These are phyloP conservation scores for Drosophila infuscata DNA, from an alignment of 2,888 invertebrate species.

Conservation along the genomic window DNA sequence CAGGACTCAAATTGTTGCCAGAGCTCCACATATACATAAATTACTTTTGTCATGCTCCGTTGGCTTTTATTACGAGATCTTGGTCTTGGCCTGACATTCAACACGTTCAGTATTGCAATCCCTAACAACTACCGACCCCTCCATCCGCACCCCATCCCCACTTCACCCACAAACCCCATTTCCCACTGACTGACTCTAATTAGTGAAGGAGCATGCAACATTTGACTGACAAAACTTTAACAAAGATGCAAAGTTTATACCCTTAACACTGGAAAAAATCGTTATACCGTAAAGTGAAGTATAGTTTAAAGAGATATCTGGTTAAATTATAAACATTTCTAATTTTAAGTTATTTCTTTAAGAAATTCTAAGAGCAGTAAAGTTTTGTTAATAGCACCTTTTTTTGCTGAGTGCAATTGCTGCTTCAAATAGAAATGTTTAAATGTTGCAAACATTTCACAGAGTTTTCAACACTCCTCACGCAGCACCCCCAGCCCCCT, in stretches of 20 bases:
- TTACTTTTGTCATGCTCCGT: constrained; percentile 77
- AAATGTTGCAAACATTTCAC: constrained; percentile 49
- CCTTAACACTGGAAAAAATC: constrained; percentile 3
- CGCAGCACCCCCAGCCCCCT: background rate
- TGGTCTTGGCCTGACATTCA: constrained; percentile 69
- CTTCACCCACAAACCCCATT: background rate
- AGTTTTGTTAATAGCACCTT: background rate
- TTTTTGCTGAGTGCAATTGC: background rate
- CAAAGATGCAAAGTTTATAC: constrained; percentile 39
- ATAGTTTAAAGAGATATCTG: background rate
- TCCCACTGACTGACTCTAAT: constrained; percentile 33
- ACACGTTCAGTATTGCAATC: constrained; percentile 41
- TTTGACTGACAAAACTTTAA: constrained; percentile 43
- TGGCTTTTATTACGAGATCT: constrained; percentile 75
- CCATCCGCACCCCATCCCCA: background rate
- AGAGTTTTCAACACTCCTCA: constrained; percentile 7
- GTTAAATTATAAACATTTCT: background rate
- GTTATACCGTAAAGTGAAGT: background rate
- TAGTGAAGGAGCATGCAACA: constrained; percentile 57
- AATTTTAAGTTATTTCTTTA: background rate
- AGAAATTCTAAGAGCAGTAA: background rate
- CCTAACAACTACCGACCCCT: background rate
- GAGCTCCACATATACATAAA: constrained; percentile 65
- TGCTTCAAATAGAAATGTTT: constrained; percentile 50
- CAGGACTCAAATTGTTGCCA: constrained; percentile 30